Percentiles rank a stretch among this genome's conserved stretches.
These are phyloP conservation scores for Salvelinus alpinus DNA, from an alignment of 2,113 vertebrate species.

Conservation along the genomic window DNA sequence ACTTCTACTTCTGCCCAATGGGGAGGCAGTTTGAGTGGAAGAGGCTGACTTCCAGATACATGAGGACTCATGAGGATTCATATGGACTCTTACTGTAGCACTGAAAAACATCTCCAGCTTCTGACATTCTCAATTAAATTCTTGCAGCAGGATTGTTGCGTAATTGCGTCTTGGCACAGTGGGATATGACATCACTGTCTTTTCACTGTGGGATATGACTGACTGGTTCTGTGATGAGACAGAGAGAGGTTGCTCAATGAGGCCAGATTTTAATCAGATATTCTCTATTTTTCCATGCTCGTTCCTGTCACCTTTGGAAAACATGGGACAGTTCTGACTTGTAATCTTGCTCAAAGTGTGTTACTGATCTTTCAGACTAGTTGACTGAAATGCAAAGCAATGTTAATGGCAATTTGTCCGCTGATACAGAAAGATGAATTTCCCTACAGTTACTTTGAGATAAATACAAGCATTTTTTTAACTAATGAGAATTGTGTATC, in stretches of 20 bases:
- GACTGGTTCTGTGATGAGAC: neutral
- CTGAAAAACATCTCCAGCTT: no score
- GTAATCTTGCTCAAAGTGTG: no score
- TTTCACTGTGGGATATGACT: neutral
- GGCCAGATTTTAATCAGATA: neutral
- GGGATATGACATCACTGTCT: neutral
- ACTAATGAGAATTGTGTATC: neutral
- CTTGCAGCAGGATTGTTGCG: no score
- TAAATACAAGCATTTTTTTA: conserved; percentile 1
- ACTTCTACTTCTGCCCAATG: no score
- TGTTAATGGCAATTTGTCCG: neutral
- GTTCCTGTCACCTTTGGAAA: neutral
- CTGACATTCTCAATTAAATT: no score
- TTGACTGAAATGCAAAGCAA: neutral
- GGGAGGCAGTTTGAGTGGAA: no score
- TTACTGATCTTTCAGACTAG: neutral
- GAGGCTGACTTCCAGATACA: no score
- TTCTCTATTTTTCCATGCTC: neutral
- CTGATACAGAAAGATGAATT: neutral
- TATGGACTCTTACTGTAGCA: no score
- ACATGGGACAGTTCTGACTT: neutral
- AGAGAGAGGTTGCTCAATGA: neutral
- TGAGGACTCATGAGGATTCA: no score
- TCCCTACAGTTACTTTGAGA: neutral
- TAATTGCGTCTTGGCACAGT: no score